These are phyloP conservation scores for Corythaeola cristata DNA, from an alignment of 2,113 vertebrate species.

Conservation along the genomic window DNA sequence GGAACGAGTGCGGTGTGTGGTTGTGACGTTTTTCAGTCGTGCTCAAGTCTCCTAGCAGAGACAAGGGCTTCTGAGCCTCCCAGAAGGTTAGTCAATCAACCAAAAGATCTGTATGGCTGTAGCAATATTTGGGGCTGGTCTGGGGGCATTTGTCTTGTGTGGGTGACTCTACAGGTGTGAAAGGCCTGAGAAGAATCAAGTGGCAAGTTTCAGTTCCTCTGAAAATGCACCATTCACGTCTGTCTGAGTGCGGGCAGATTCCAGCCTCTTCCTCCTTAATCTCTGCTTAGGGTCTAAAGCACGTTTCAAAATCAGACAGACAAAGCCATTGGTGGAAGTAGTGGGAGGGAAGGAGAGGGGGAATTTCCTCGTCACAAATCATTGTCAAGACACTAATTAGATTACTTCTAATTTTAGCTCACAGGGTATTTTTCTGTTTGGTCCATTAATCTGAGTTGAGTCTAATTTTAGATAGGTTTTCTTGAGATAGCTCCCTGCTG, in stretches of 20 bases:
- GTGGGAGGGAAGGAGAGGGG: slow-evolving; percentile 16
- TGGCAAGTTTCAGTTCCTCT: background rate
- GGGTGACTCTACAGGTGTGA: background rate
- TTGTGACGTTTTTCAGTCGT: background rate
- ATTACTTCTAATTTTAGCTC: slow-evolving; percentile 49
- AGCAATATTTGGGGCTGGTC: background rate
- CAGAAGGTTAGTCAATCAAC: background rate
- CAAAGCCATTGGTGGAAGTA: background rate
- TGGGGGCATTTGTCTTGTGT: background rate
- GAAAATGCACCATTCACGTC: background rate
- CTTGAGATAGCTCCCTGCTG: background rate
- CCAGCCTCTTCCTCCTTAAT: background rate
- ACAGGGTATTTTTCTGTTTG: slow-evolving; percentile 43
- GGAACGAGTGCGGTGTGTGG: fast-evolving
- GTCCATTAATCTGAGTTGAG: slow-evolving; percentile 15
- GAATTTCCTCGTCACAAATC: slow-evolving; percentile 26
- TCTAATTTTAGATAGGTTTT: slow-evolving; percentile 46
- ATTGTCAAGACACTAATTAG: slow-evolving; percentile 25
- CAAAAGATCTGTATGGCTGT: background rate
- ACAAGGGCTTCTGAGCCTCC: background rate
- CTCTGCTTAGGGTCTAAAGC: background rate
- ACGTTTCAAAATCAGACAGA: background rate
- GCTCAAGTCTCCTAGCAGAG: background rate
- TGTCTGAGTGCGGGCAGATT: background rate
- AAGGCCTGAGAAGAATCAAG: background rate